phyloP scores from a whole-genome alignment of 2,113 vertebrate genomes.

The Tragelaphus imberbis region DNA sequence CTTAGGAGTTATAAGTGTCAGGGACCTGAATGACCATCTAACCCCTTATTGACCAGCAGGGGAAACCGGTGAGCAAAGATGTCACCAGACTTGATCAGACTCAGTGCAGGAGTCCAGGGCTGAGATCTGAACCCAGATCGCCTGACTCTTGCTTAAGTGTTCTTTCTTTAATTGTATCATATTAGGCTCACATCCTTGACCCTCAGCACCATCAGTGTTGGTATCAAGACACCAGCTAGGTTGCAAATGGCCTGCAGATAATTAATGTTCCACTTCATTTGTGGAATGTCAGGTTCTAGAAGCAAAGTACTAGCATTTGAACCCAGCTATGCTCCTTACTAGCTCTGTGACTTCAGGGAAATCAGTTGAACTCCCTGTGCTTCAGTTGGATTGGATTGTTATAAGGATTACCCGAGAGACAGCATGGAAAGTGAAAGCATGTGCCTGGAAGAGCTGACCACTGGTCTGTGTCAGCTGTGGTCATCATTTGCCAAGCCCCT shows the following conservation, averaged over 20 bases:
- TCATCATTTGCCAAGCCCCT: background rate
- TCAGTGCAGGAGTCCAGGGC: background rate
- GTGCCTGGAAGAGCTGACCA: background rate
- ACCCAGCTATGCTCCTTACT: background rate
- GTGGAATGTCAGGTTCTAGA: background rate
- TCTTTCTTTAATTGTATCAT: background rate
- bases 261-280: background rate
- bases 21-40: background rate
- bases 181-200: background rate
- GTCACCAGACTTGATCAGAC: background rate
- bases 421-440: background rate
- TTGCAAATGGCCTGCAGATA: background rate
- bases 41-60: background rate
- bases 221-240: background rate
- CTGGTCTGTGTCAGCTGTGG: background rate
- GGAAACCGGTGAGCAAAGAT: background rate
- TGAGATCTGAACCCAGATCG: background rate
- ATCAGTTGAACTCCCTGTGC: background rate
- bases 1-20: background rate
- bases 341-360: background rate
- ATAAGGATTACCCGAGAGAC: background rate
- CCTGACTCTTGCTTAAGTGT: background rate
- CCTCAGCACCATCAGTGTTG: background rate
- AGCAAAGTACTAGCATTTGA: background rate
- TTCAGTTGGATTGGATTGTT: background rate